Evolutionary conservation across 2,888 invertebrate species (phyloP).

Genomic region (Glomeris marginata): DNA sequence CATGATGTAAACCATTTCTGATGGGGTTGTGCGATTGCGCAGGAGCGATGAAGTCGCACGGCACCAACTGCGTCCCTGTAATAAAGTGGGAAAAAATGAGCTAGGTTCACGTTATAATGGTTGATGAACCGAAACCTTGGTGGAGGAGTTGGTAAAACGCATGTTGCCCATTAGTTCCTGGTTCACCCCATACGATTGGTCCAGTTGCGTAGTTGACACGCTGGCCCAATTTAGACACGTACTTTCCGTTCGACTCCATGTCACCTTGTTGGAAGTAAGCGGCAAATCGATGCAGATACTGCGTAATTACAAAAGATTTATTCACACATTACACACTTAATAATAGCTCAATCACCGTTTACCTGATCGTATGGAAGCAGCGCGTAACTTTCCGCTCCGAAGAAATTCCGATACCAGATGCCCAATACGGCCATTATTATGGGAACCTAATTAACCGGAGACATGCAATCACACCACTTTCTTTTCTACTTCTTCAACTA

Average conservation of each 20-base stretch:
- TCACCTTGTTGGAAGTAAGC: conserved; percentile 99
- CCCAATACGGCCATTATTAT: conserved; percentile 84
- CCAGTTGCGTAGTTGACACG: conserved; percentile 41
- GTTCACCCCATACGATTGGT: conserved; percentile 93
- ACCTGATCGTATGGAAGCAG: conserved; percentile 92
- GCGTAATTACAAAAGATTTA: conserved; percentile 13
- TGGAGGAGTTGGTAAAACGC: conserved; percentile 99
- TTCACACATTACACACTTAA: not conserved
- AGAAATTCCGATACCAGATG: conserved; percentile 90
- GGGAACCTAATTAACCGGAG: conserved; percentile 51
- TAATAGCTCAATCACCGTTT: conserved; percentile 8
- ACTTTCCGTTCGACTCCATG: conserved; percentile 99
- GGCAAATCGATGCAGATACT: conserved; percentile 91
- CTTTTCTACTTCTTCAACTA: not conserved
- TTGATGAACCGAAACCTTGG: too few relatives aligned
- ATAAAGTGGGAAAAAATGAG: conserved; percentile 6
- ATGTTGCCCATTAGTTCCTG: conserved; percentile 98
- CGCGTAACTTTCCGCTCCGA: conserved; percentile 87
- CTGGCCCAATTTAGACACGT: conserved; percentile 29
- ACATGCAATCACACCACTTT: not conserved
- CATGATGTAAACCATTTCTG: conserved; percentile 66
- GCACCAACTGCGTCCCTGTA: conserved; percentile 57
- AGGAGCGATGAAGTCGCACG: conserved; percentile 93
- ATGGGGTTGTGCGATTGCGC: conserved; percentile 81
- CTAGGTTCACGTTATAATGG: too few relatives aligned